These are phyloP conservation scores for Tetragonula carbonaria DNA, from an alignment of 2,888 invertebrate genomes.

Conservation along the genomic window DNA sequence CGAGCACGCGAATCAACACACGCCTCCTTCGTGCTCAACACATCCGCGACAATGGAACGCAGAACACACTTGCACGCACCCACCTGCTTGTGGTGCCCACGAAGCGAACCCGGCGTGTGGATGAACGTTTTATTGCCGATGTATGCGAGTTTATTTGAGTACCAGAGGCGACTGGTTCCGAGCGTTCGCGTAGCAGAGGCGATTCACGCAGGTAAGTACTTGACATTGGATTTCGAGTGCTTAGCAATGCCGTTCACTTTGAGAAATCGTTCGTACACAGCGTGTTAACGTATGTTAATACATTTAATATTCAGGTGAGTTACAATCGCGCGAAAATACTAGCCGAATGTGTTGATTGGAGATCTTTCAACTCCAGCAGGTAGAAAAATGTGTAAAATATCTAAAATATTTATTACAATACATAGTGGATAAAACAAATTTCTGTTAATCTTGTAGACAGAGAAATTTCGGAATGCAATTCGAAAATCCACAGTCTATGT, in stretches of 20 bases:
- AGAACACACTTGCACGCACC: constrained; percentile 36
- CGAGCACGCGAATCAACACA: constrained; percentile 58
- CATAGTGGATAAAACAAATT: too few species aligned
- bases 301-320: too few species aligned
- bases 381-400: too few species aligned
- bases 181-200: background rate
- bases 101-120: constrained; percentile 1
- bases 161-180: background rate
- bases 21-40: constrained; percentile 54
- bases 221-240: constrained; percentile 20
- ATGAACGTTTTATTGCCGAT: constrained; percentile 6
- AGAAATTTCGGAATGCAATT: too few species aligned
- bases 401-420: too few species aligned
- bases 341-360: too few species aligned
- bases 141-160: constrained; percentile 28
- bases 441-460: too few species aligned
- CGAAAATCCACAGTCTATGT: too few species aligned
- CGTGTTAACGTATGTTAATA: too few species aligned
- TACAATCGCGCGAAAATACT: too few species aligned
- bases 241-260: background rate
- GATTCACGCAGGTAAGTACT: background rate
- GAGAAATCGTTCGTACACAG: background rate
- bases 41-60: constrained; percentile 63
- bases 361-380: too few species aligned
- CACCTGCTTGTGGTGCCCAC: constrained; percentile 33